These are phyloP conservation scores for Kobus ellipsiprymnus DNA, from an alignment of 2,113 vertebrate genomes.

Conservation along the genomic window DNA sequence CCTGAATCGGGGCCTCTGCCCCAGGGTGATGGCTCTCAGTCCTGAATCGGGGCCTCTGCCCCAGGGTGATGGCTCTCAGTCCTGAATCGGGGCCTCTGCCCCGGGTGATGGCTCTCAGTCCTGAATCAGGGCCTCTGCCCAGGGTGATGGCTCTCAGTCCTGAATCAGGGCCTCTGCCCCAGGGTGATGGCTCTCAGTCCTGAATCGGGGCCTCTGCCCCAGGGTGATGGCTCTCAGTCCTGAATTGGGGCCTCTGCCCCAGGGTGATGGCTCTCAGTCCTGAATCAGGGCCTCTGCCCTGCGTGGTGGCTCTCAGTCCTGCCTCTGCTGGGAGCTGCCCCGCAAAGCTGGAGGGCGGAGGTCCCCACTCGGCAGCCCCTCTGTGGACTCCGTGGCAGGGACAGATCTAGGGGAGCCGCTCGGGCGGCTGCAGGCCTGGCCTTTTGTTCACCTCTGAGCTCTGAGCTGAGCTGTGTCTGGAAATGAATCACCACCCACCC, in stretches of 20 bases:
- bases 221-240: not conserved
- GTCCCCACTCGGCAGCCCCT: not conserved
- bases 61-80: accelerated
- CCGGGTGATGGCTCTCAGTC: too few relatives aligned
- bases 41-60: too few relatives aligned
- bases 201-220: not conserved
- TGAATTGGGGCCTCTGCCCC: not conserved
- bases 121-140: too few relatives aligned
- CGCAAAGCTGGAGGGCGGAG: accelerated
- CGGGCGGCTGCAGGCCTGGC: not conserved
- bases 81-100: not conserved
- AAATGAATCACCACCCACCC: not conserved
- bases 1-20: not conserved
- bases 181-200: accelerated
- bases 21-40: too few relatives aligned
- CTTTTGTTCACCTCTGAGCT: not conserved
- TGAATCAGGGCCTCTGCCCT: not conserved
- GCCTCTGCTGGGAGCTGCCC: not conserved
- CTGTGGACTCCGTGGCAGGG: not conserved
- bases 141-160: too few relatives aligned
- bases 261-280: too few relatives aligned
- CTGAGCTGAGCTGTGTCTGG: accelerated
- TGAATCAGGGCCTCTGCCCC: too few relatives aligned
- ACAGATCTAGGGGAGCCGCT: not conserved
- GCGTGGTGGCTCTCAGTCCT: not conserved